Evolutionary conservation across 2,113 vertebrate genomes (phyloP), one percentile per base, ranked within the genome.

Genomic region (Equus quagga): DNA sequence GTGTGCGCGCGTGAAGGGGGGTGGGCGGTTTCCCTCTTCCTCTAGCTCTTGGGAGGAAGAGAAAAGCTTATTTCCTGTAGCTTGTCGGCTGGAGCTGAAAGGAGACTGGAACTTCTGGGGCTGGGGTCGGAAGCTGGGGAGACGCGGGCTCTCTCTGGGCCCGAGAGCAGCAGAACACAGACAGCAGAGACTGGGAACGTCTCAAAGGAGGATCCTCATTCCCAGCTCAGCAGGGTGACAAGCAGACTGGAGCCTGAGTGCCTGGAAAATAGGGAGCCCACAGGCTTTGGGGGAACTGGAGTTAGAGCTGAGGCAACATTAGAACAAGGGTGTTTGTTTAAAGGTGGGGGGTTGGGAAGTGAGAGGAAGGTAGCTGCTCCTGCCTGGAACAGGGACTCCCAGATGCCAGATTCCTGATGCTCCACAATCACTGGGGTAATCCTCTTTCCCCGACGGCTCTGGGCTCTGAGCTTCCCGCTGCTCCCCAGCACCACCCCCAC

Each of bases 21-120:
- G 96, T 95, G 97, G 97, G 97, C 80, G 56, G 96, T 80, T 98
- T 97, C 97, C 97, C 96, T 98, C 97, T 98, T 97, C 96, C 96
- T 97, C 89, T 9, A 31, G 94, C 97, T 98, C 97, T 90, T 24
- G 96, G 89, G 95, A 97, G 98, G 97, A 98, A 98, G 98, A 97
- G 97, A 98, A 92, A 96, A 92, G 87, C 96, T 96, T 97, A 94
- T 98, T 98, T 98, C 98, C 98, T 98, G 97, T 98, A 97, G 86
- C 96, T 78, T 84, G 95, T 97, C 85, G 96, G 54, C 92, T 89
- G 91, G 96, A 64, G 69, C 94, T 75, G 94, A 87, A 64, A 65
- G 58, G 60, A 95, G 94, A 79, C 86, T 21, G 21, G 84, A 97
- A 96, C 79, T 96, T 91, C 58, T 88, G 83, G 82, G 94, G 92